Conservation (phyloP, 2,888 invertebrate genomes). For the Calliopum simillimum region DNA sequence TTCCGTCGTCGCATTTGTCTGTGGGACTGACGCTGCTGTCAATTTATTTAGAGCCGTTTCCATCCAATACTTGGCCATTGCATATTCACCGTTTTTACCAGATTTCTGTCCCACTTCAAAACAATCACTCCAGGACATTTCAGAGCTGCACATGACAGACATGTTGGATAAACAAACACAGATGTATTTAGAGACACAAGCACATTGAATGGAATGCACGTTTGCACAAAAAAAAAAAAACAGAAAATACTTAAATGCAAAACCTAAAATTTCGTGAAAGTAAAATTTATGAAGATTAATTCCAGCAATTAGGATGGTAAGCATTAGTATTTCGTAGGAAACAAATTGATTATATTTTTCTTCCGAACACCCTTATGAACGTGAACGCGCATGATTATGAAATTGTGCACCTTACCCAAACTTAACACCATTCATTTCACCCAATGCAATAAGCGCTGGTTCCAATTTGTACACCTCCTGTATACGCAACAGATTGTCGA, state of each 20-base stretch:
- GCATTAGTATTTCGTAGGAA: too few relatives aligned
- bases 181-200: background rate
- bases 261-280: too few relatives aligned
- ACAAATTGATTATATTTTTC: background rate
- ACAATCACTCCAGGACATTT: conserved; percentile 63
- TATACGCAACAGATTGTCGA: conserved; percentile 64
- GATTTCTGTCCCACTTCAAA: conserved; percentile 57
- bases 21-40: conserved; percentile 38
- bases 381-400: conserved; percentile 23
- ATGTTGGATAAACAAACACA: background rate
- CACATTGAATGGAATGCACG: background rate
- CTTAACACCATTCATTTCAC: conserved; percentile 67
- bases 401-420: conserved; percentile 50
- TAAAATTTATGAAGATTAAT: too few relatives aligned
- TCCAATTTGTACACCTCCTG: conserved; percentile 76
- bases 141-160: conserved; percentile 48
- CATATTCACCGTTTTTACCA: conserved; percentile 52
- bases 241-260: too few relatives aligned
- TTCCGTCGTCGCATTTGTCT: background rate
- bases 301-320: too few relatives aligned
- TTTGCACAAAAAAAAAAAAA: background rate
- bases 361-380: background rate
- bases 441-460: conserved; percentile 70
- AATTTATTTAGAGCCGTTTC: conserved; percentile 56
- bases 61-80: conserved; percentile 59